phyloP scores from a whole-genome alignment of 2,888 invertebrate genomes.

The Neoaliturus tenellus region DNA sequence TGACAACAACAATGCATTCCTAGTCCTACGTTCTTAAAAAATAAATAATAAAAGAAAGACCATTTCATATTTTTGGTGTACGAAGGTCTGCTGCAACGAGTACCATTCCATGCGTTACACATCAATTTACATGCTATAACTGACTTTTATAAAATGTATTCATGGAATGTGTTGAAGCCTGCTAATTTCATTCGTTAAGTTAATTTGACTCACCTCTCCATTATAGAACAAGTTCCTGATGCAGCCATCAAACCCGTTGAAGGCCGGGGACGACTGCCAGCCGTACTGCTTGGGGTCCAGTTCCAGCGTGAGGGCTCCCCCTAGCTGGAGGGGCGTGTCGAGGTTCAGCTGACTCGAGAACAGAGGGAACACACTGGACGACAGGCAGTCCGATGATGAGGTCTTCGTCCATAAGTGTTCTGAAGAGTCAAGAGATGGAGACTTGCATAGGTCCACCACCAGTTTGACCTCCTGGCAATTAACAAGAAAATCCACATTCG shows the following conservation, averaged over 20 bases:
- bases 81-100: no score
- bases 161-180: no score
- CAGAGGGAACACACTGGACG: slow-evolving; percentile 85
- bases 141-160: no score
- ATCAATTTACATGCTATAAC: no score
- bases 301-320: slow-evolving; percentile 93
- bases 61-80: no score
- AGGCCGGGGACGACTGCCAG: slow-evolving; percentile 93
- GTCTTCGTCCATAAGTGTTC: slow-evolving; percentile 91
- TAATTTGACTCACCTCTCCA: slow-evolving; percentile 80
- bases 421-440: slow-evolving; percentile 92
- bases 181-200: no score
- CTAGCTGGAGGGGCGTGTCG: slow-evolving; percentile 95
- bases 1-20: no score
- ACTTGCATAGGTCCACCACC: slow-evolving; percentile 93
- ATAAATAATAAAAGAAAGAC: no score
- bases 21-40: no score
- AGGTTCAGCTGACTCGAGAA: slow-evolving; percentile 97
- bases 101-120: no score
- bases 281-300: slow-evolving; percentile 91
- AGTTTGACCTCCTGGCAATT: slow-evolving; percentile 83
- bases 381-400: slow-evolving; percentile 92
- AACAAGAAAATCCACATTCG: no score
- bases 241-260: slow-evolving; percentile 96
- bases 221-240: slow-evolving; percentile 97